Conservation (phyloP, 2,113 vertebrate species). For the Taurulus bubalis region DNA sequence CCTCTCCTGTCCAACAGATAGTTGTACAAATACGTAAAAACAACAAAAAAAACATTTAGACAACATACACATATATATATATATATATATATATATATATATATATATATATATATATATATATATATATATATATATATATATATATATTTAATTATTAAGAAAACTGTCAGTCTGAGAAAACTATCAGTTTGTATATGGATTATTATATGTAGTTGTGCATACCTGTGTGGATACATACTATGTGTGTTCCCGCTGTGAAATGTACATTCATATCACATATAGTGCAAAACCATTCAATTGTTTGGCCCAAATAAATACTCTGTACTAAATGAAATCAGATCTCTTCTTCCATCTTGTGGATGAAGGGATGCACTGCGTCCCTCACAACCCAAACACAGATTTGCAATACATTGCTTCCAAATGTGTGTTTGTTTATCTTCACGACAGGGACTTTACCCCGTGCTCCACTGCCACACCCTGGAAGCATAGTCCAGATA, state of each 20-base stretch:
- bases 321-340: neutral
- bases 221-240: neutral
- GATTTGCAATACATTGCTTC: neutral
- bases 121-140: no score
- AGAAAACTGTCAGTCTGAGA: no score
- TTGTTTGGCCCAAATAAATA: neutral
- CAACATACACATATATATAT: no score
- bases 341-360: constrained; percentile 64
- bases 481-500: neutral
- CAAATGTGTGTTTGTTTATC: constrained; percentile 3
- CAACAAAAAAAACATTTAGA: no score
- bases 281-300: neutral
- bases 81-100: no score
- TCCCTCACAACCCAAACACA: neutral
- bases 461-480: constrained; percentile 38
- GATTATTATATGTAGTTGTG: no score
- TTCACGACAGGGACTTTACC: constrained; percentile 61
- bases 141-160: no score
- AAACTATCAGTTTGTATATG: no score
- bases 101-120: no score
- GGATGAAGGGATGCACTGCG: constrained; percentile 31
- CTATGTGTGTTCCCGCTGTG: neutral
- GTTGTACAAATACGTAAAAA: no score
- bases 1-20: no score
- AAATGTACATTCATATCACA: neutral